Conservation (phyloP, 1,140 invertebrate genomes). For the Dryas iulia region DNA sequence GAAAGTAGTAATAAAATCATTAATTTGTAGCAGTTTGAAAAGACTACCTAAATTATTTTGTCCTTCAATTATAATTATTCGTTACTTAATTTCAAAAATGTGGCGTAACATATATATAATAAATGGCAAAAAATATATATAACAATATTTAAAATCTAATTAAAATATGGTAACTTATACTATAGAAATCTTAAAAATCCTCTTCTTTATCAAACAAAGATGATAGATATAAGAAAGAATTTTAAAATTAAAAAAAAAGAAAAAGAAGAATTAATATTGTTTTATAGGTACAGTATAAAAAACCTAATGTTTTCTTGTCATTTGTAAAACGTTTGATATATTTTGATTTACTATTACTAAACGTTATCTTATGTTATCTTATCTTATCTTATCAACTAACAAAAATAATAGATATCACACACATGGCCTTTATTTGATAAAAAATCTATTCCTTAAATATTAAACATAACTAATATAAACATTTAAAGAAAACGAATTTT, state of each 20-base stretch:
- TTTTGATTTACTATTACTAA: neutral
- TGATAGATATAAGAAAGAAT: no score
- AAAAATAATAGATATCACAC: slow-evolving; percentile 5
- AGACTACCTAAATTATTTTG: no score
- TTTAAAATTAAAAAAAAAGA: no score
- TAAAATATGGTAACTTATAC: neutral
- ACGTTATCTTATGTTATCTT: neutral
- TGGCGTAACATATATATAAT: neutral
- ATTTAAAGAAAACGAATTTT: neutral
- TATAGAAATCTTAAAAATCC: neutral
- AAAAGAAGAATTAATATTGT: no score
- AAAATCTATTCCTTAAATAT: neutral
- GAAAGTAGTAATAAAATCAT: no score
- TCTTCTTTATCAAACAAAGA: no score
- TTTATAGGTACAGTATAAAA: no score
- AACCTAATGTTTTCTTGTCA: no score
- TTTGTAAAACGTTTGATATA: neutral
- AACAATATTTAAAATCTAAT: neutral
- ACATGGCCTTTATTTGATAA: slow-evolving; percentile 1
- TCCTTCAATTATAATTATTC: no score
- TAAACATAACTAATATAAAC: neutral
- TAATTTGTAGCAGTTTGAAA: no score
- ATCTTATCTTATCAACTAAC: neutral
- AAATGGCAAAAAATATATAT: neutral
- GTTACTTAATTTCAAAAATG: no score